Evolutionary conservation across 2,888 invertebrate species (phyloP).

Genomic region (Chrysolina oricalcia): DNA sequence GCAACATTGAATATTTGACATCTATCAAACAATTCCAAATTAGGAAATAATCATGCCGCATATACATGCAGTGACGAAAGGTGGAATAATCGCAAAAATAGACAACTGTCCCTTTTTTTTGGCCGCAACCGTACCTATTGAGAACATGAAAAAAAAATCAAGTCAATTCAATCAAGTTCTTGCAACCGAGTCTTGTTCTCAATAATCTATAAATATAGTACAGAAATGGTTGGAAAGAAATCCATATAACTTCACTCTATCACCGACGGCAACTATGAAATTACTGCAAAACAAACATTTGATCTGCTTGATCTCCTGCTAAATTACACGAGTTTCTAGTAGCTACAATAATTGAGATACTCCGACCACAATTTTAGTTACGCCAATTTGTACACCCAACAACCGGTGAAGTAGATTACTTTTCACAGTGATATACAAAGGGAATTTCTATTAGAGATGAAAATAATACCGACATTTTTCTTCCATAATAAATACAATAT

Average conservation of each 20-base stretch:
- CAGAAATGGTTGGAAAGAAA: not conserved
- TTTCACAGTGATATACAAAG: constrained; percentile 29
- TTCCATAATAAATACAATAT: too few species aligned
- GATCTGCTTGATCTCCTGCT: constrained; percentile 29
- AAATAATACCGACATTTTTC: not conserved
- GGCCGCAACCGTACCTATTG: too few species aligned
- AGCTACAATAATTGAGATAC: constrained; percentile 41
- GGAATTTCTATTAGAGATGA: not conserved
- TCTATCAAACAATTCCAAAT: too few species aligned
- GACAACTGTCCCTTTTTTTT: too few species aligned
- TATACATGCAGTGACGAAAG: too few species aligned
- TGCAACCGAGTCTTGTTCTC: not conserved
- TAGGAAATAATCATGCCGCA: too few species aligned
- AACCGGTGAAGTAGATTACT: constrained; percentile 42
- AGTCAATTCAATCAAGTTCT: not conserved
- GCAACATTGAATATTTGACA: too few species aligned
- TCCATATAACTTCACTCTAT: not conserved
- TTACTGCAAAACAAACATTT: constrained; percentile 12
- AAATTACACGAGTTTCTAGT: constrained; percentile 32
- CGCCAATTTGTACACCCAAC: constrained; percentile 50
- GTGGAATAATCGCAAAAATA: too few species aligned
- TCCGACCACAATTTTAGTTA: constrained; percentile 49
- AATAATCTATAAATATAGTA: not conserved
- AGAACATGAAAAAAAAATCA: not conserved
- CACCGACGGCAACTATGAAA: not conserved